Conservation (phyloP, 2,888 invertebrate genomes). For the Cheiracanthium punctorium region DNA sequence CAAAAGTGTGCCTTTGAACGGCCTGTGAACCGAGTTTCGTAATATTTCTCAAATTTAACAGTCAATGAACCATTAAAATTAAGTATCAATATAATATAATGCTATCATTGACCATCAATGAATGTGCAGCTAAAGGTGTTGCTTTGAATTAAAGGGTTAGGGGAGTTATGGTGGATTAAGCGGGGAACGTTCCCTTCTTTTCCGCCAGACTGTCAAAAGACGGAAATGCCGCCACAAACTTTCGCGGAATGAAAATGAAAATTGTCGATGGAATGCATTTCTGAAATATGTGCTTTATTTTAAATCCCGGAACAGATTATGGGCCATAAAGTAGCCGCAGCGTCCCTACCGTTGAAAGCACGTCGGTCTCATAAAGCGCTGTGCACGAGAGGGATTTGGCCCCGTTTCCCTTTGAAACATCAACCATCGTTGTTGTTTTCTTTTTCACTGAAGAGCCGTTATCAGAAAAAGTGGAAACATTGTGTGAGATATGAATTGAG, state of each 20-base stretch:
- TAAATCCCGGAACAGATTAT: constrained; percentile 10
- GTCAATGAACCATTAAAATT: too few relatives aligned
- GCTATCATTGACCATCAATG: too few relatives aligned
- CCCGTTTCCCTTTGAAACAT: neutral
- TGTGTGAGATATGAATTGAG: neutral
- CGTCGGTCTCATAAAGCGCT: neutral
- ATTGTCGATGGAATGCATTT: neutral
- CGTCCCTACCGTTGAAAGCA: neutral
- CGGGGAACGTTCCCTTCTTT: neutral
- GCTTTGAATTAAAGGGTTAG: too few relatives aligned
- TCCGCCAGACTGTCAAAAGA: neutral
- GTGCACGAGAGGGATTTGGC: constrained; percentile 17
- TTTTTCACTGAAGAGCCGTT: neutral
- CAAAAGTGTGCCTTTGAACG: too few relatives aligned
- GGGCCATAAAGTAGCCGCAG: neutral
- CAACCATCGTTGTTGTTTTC: too few relatives aligned
- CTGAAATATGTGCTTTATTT: neutral
- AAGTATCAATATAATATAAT: too few relatives aligned
- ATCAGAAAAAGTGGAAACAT: constrained; percentile 12
- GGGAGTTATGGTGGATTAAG: too few relatives aligned
- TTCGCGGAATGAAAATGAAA: neutral
- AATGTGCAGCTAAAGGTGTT: too few relatives aligned
- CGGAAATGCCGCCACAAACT: neutral
- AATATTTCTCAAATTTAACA: too few relatives aligned
- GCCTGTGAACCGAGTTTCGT: too few relatives aligned